Conservation (phyloP, 2,113 vertebrate genomes). For the Semnornis frantzii region DNA sequence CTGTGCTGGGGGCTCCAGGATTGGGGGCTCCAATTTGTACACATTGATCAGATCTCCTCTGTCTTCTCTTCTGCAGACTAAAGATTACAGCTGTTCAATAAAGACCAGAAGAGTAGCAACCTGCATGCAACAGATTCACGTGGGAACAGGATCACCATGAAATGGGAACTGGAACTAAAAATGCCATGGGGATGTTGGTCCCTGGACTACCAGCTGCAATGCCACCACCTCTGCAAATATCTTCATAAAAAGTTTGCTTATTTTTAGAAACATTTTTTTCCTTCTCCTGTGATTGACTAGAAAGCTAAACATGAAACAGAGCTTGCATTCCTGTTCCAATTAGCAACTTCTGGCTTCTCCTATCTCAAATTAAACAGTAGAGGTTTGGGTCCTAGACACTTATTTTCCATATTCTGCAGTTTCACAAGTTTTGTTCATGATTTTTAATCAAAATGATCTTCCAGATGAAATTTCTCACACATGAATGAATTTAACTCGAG, state of each 20-base stretch:
- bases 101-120: neutral
- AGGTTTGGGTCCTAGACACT: neutral
- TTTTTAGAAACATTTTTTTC: neutral
- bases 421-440: neutral
- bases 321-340: neutral
- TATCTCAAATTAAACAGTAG: neutral
- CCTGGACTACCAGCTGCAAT: neutral
- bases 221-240: neutral
- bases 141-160: rapidly evolving
- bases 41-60: too few relatives aligned
- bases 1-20: too few relatives aligned
- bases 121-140: neutral
- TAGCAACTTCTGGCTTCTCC: neutral
- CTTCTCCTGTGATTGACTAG: neutral
- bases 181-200: neutral
- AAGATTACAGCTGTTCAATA: neutral
- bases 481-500: neutral
- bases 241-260: neutral
- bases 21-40: too few relatives aligned
- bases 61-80: too few relatives aligned
- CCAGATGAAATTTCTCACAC: neutral
- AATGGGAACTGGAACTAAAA: neutral
- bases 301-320: neutral
- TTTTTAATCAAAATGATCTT: neutral
- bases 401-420: neutral